Percentiles rank a stretch among this genome's conserved stretches.
These are phyloP conservation scores for Heteromormyrus szaboi DNA, from an alignment of 2,797 vertebrate genomes.

Conservation along the genomic window DNA sequence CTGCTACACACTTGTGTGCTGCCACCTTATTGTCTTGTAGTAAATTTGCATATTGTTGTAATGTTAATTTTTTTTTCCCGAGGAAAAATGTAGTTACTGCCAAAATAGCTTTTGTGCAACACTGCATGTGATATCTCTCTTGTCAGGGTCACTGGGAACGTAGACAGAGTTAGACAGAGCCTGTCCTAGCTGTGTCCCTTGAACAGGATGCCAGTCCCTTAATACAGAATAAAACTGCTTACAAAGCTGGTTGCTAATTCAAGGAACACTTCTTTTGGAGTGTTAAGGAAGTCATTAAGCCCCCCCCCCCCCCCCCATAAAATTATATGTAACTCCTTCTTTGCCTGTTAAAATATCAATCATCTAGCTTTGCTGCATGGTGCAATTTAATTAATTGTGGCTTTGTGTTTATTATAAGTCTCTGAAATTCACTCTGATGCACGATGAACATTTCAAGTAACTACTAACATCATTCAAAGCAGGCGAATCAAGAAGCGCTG, in stretches of 20 bases:
- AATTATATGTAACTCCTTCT: neutral
- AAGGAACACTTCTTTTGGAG: neutral
- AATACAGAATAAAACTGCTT: neutral
- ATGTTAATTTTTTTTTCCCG: neutral
- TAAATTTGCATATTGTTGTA: neutral
- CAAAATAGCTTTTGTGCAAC: neutral
- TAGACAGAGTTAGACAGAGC: neutral
- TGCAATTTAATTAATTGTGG: neutral
- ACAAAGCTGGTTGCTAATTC: neutral
- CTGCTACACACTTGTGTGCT: neutral
- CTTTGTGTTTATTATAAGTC: neutral
- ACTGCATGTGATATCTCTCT: neutral
- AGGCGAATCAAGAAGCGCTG: neutral
- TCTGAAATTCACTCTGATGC: neutral
- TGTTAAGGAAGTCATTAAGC: neutral
- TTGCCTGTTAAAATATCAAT: neutral
- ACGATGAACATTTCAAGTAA: neutral
- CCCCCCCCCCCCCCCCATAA: neutral
- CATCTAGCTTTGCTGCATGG: neutral
- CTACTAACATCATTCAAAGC: neutral
- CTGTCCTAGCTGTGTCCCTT: neutral
- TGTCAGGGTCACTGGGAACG: neutral
- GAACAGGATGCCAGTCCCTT: neutral
- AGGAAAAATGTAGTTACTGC: neutral
- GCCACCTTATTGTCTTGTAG: neutral